Base-by-base conservation (phyloP, 1,140 invertebrate genomes). In the Drosophila ambigua region DNA sequence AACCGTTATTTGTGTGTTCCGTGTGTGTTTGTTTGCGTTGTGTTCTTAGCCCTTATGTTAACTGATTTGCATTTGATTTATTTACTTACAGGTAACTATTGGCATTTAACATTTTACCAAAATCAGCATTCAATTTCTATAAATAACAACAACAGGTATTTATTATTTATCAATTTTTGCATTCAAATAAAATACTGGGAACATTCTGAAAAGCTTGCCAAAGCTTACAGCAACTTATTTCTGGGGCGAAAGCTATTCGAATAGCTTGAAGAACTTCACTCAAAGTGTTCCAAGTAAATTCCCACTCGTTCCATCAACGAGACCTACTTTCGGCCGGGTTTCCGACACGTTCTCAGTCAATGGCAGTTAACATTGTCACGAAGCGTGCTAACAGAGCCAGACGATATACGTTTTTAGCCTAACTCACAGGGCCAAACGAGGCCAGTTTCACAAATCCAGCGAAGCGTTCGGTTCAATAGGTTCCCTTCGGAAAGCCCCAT, bases 361-460 rank as follows among this genome's bases (percentile, higher is more conserved):
- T 48, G 43, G 35, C 64, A 66, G 68, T 85, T 85, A 85, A 85
- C 81, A 85, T 72, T 66, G 72, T 52, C 72, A 77, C 66, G 78
- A 76, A 62, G 44, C 58, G 61, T 55, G 11, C 35, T 60, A 72
- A 65, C 69, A 65, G 44, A 16, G 64, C 57, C 54, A 69, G 28
- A 55, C 66, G 69, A 65, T 77, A 54, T 54, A 78, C 46, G 67
- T 68, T 88, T 82, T 88, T 79, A 89, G 83, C 67, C 76, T 72
- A 83, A 77, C 55, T 68, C 72, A 66, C 63, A 49, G 35, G 50
- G 48, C 63, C 84, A 83, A 89, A 89, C 85, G 79, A 88, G 84
- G 84, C 87, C 87, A 90, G 87, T 90, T 87, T 87, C 82, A 90
- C 87, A 90, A 90, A 90, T 90, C 82, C 77, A 90, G 79, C 87